Base-by-base conservation (phyloP, 2,113 vertebrate genomes). In the Lonchura striata region DNA sequence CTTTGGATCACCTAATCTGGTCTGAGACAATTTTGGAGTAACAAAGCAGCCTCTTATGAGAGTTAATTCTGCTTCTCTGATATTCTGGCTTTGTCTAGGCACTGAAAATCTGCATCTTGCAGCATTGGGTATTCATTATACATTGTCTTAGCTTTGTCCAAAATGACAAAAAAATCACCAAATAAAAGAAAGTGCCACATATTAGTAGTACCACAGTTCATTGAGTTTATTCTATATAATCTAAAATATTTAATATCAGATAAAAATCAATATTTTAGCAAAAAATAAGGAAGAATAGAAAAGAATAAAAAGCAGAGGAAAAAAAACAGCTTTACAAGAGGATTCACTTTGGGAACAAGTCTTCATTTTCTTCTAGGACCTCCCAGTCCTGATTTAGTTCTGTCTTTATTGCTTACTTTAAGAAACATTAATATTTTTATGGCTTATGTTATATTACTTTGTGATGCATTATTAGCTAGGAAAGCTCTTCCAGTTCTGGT, bases 241-340 rank as follows among this genome's bases (percentile, higher is more conserved):
- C 24, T 63, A 15, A 70, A 87, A 35, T 3, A 37, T 8, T 75
- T 52, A 37, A 24, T 30, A 52, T 10, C n/a, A 39, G 21, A 80
- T 17, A 46, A 79, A 86, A 75, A 33, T 2, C 6, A 13, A 1
- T 47, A 46, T 50, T 85, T 60, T 49, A n/a, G 6, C 1, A 59
- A 52, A n/a, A 10, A 19, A 15, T 1, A 21, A 10, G 4, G 3
- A 4, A 7, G 2, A 8, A 18, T 15, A 27, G 23, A 44, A 27
- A 10, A 59, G 6, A 2, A 63, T 56, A 41, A 3, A 80, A 72
- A 72, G 1, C 3, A 71, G 13, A 5, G 22, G 12, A 61, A 44
- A 52, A 20, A 33, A 8, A 3, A 0, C 4, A 4, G 1, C 17
- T 78, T 50, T 20, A 74, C 0, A 2, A 11, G 20, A 88, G 3